A percentile compares a stretch with the other conserved stretches of the same genome.
phyloP scores from a whole-genome alignment of 37 sponge, comb jelly and placozoan genomes.

The Axinella damicornis region DNA sequence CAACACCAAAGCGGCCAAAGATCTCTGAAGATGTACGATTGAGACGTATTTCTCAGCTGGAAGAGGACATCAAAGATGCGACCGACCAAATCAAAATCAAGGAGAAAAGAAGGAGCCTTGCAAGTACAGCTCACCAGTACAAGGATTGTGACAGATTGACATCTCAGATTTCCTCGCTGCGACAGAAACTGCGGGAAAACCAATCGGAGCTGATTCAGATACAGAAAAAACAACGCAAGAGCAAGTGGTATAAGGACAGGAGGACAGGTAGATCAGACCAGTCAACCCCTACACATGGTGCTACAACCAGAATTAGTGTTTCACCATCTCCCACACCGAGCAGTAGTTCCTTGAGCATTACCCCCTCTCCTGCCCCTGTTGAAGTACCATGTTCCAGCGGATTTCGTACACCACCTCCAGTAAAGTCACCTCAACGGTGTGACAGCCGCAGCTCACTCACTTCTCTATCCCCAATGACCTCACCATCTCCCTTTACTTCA shows the following conservation, averaged over 20 bases:
- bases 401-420: too few relatives aligned
- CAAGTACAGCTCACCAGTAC: neutral
- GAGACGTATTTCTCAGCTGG: neutral
- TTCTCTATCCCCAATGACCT: too few relatives aligned
- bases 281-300: neutral
- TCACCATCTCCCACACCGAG: neutral
- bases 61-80: slow-evolving; percentile 5
- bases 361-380: too few relatives aligned
- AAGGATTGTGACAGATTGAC: slow-evolving; percentile 17
- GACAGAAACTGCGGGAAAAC: neutral
- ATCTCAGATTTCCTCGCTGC: neutral
- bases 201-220: neutral
- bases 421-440: too few relatives aligned
- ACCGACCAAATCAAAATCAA: neutral
- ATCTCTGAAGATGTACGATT: neutral
- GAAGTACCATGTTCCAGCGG: too few relatives aligned
- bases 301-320: neutral
- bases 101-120: neutral
- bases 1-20: too few relatives aligned
- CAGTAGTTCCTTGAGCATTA: too few relatives aligned
- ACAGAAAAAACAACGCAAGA: slow-evolving; percentile 4
- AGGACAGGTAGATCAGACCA: neutral
- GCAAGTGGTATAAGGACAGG: neutral
- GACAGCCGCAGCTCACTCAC: too few relatives aligned
- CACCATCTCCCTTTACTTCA: too few relatives aligned